phyloP scores from a whole-genome alignment of 2,113 vertebrate genomes.

The Protobothrops flavoviridis region DNA sequence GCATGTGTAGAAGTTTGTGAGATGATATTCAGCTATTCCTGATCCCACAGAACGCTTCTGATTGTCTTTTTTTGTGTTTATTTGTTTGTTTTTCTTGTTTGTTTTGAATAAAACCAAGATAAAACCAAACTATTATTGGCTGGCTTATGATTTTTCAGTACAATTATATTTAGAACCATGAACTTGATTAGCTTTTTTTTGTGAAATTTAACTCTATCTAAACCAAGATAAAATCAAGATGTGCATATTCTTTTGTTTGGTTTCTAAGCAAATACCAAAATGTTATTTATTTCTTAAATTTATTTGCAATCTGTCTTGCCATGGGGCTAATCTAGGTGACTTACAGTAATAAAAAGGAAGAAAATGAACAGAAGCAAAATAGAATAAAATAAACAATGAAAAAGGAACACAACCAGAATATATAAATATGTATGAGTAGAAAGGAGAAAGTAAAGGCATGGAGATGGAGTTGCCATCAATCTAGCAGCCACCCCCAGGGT shows the following conservation, averaged over 20 bases:
- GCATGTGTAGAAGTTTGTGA: not conserved
- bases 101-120: not conserved
- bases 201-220: not conserved
- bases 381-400: not conserved
- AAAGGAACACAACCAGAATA: not conserved
- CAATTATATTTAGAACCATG: not conserved
- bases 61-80: not conserved
- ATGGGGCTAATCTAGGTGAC: not conserved
- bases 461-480: not conserved
- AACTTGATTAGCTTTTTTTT: not conserved
- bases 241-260: not conserved
- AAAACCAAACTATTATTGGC: not conserved
- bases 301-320: not conserved
- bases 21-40: not conserved
- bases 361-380: not conserved
- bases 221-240: not conserved
- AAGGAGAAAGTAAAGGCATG: not conserved
- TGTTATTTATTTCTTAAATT: not conserved
- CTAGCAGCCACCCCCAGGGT: not conserved
- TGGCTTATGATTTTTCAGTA: not conserved
- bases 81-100: not conserved
- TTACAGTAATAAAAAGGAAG: not conserved
- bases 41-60: not conserved
- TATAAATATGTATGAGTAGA: not conserved
- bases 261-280: not conserved